Evolutionary conservation across 1,140 invertebrate genomes (phyloP).

Genomic region (Drosophila punjabiensis): DNA sequence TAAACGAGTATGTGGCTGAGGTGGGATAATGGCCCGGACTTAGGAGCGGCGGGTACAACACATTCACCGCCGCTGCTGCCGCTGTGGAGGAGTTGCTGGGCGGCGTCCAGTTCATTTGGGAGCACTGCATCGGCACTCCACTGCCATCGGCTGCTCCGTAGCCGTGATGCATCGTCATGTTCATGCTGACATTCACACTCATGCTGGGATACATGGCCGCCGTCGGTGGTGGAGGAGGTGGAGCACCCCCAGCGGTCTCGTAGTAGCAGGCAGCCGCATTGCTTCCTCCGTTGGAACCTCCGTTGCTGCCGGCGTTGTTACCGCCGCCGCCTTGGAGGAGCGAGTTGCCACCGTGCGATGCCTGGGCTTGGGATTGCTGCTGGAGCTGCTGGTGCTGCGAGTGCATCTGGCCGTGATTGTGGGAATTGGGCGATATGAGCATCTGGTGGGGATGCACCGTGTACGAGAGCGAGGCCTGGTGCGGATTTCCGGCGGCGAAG

Average conservation of each 20-base stretch:
- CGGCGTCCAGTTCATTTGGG: slow-evolving; percentile 89
- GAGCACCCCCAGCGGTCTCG: slow-evolving; percentile 37
- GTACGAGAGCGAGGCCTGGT: slow-evolving; percentile 86
- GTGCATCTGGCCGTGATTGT: slow-evolving; percentile 50
- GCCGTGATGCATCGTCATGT: slow-evolving; percentile 98
- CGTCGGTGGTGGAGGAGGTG: slow-evolving; percentile 28
- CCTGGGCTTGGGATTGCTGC: slow-evolving; percentile 66
- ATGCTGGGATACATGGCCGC: slow-evolving; percentile 92
- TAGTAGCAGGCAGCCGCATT: slow-evolving; percentile 69
- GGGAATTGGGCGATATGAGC: slow-evolving; percentile 80
- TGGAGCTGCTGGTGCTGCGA: slow-evolving; percentile 58
- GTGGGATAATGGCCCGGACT: slow-evolving; percentile 88
- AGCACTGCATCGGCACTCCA: slow-evolving; percentile 87
- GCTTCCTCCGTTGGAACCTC: slow-evolving; percentile 16
- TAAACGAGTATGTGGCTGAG: slow-evolving; percentile 91
- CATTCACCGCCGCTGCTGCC: slow-evolving; percentile 86
- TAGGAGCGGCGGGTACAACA: slow-evolving; percentile 88
- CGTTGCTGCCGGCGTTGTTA: slow-evolving; percentile 30
- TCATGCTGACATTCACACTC: slow-evolving; percentile 98
- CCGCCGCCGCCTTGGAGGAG: slow-evolving; percentile 62
- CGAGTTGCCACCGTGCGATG: slow-evolving; percentile 70
- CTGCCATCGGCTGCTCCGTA: slow-evolving; percentile 87
- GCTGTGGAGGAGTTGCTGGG: slow-evolving; percentile 86
- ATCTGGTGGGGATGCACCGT: slow-evolving; percentile 86
- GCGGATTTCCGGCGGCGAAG: slow-evolving; percentile 84